These are phyloP conservation scores for Drosophila histrio DNA, from an alignment of 2,888 invertebrate genomes.

Conservation along the genomic window DNA sequence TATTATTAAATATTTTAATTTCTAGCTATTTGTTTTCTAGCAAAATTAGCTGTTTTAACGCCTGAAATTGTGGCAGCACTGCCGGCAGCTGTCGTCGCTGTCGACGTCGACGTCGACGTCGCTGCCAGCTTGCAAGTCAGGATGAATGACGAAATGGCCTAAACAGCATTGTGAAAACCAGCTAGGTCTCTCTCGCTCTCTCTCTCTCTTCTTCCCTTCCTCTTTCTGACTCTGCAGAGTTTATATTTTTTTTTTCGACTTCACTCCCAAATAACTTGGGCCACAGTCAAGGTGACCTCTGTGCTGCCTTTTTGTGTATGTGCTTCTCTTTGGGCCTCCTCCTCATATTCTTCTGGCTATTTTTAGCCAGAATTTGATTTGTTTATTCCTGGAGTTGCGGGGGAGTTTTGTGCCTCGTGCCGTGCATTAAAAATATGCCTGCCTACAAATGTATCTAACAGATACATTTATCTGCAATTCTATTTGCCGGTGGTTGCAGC, in stretches of 20 bases:
- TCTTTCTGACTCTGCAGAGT: slow-evolving; percentile 44
- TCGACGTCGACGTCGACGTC: background rate
- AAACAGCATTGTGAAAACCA: slow-evolving; percentile 63
- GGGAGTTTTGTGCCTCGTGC: slow-evolving; percentile 17
- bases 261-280: slow-evolving; percentile 17
- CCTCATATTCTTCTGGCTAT: slow-evolving; percentile 28
- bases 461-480: slow-evolving; percentile 40
- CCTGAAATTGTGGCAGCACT: no score
- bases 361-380: slow-evolving; percentile 37
- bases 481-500: slow-evolving; percentile 23
- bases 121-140: slow-evolving; percentile 40
- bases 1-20: no score
- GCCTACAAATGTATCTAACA: slow-evolving; percentile 17
- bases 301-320: slow-evolving; percentile 24
- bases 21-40: no score
- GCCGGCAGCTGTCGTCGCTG: slow-evolving; percentile 23
- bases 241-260: slow-evolving; percentile 31
- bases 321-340: background rate
- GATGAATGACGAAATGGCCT: slow-evolving; percentile 77
- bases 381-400: slow-evolving; percentile 12
- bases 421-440: slow-evolving; percentile 11
- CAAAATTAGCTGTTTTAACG: no score
- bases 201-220: slow-evolving; percentile 11
- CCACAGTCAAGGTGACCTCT: slow-evolving; percentile 68
- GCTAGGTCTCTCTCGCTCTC: slow-evolving; percentile 19